Percentiles rank a stretch among this genome's conserved stretches.
phyloP scores from a whole-genome alignment of 2,888 invertebrate species.

The Orthosia gracilis region DNA sequence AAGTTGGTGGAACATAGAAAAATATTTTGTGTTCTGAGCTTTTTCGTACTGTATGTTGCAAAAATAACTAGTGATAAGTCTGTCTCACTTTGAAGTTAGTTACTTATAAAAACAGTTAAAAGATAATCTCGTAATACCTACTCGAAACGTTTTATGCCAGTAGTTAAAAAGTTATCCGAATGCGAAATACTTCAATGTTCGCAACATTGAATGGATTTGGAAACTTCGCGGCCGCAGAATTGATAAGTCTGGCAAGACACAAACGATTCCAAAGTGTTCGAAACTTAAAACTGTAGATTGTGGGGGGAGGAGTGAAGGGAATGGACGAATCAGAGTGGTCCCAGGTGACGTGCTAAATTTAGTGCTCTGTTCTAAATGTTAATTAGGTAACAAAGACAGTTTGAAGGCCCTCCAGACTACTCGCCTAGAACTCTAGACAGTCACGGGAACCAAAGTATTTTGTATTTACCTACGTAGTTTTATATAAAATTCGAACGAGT shows the following conservation, averaged over 20 bases:
- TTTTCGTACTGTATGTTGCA: not conserved
- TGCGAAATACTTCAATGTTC: conserved; percentile 34
- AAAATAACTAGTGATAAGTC: not conserved
- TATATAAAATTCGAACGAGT: not conserved
- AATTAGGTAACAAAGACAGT: conserved; percentile 46
- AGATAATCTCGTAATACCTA: not conserved
- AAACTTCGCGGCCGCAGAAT: conserved; percentile 40
- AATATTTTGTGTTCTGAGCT: conserved; percentile 1
- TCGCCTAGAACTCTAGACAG: not conserved
- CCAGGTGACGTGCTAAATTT: conserved; percentile 48
- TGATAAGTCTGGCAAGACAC: conserved; percentile 35
- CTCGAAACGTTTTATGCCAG: conserved; percentile 15
- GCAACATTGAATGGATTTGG: conserved; percentile 31
- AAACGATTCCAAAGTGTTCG: conserved; percentile 35
- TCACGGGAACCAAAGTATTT: conserved; percentile 5
- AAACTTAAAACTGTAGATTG: conserved; percentile 43
- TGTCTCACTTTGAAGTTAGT: not conserved
- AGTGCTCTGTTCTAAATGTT: conserved; percentile 49
- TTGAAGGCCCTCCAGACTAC: conserved; percentile 22
- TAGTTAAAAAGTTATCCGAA: conserved; percentile 32
- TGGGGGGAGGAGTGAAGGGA: not conserved
- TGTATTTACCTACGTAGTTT: conserved; percentile 2
- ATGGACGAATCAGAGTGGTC: conserved; percentile 27
- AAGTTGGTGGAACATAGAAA: not conserved
- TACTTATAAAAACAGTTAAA: not conserved